Base-by-base conservation (phyloP, 2,113 vertebrate genomes). In the Egretta garzetta region DNA sequence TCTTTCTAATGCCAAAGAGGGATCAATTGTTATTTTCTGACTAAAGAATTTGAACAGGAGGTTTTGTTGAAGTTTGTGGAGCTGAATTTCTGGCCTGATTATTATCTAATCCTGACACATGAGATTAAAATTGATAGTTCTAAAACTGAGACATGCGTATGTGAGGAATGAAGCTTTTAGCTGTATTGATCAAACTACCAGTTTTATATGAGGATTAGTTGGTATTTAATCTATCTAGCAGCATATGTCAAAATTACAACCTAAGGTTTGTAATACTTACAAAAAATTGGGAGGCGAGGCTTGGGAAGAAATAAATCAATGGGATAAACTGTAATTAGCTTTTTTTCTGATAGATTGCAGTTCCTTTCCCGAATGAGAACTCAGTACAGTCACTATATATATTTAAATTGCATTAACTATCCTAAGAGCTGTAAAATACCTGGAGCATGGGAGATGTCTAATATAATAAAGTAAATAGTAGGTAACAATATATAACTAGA, bases 381-480 rank as follows among this genome's bases (percentile, higher is more conserved):
- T 87, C 70, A 75, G 47, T 91, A 72, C 32, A 85, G 43, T 88
- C 67, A 92, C 82, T 92, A 95, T 88, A 92, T 90, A 83, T 94
- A 91, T 96, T 94, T 93, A 95, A 93, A 95, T 92, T 94, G 86
- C 72, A 90, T 93, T 95, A 95, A 95, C 81, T 95, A 80, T 91
- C 64, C 55, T 95, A 92, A 86, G 56, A 95, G 72, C 80, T 95
- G 88, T 94, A 94, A 93, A 96, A 93, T 92, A 93, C 82, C 90
- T 95, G 75, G 59, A 94, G 64, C 76, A 93, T 84, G 80, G 75
- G 90, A 93, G 67, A 88, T 83, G 82, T 93, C 88, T 93, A 92
- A 94, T 94, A 93, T 83, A 94, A 93, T 97, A 94, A 90, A 93
- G 90, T 77, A 94, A 96, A 95, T 74, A 95, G 72, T 88, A 96